Conservation (phyloP, 2,888 invertebrate genomes). For the Griposia aprilina region DNA sequence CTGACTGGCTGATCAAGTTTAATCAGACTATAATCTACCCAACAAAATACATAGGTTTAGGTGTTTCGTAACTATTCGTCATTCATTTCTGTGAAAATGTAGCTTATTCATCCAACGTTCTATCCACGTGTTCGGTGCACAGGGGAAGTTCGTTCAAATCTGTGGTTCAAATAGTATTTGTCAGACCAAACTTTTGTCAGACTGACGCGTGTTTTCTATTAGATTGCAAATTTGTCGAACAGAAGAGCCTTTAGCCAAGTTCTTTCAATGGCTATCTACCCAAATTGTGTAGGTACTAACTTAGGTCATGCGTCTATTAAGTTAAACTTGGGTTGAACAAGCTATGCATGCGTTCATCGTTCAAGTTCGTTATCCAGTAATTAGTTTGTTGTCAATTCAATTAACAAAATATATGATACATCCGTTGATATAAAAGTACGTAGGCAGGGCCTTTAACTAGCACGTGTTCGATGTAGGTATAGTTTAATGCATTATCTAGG, state of each 20-base stretch:
- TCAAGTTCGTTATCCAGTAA: conserved; percentile 4
- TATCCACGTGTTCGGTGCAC: conserved; percentile 4
- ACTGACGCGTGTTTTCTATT: conserved; percentile 21
- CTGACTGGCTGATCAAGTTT: conserved; percentile 26
- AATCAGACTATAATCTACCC: neutral
- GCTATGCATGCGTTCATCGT: neutral
- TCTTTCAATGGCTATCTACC: neutral
- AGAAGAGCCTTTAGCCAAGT: neutral
- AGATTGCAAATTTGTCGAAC: neutral
- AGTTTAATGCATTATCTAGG: conserved; percentile 19
- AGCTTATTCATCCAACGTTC: neutral
- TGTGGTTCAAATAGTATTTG: conserved; percentile 3
- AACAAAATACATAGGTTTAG: neutral
- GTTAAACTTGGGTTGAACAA: neutral
- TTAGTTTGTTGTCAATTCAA: conserved; percentile 3
- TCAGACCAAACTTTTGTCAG: neutral
- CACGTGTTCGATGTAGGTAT: conserved; percentile 40
- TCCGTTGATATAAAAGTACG: conserved; percentile 6
- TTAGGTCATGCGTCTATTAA: neutral
- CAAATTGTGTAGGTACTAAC: neutral
- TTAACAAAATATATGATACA: conserved; percentile 12
- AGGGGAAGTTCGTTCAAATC: neutral
- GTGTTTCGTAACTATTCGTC: neutral
- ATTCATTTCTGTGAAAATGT: conserved; percentile 8
- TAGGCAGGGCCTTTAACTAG: conserved; percentile 29